These are phyloP conservation scores for Actenoides lindsayi DNA, from an alignment of 2,113 vertebrate species.

Conservation along the genomic window DNA sequence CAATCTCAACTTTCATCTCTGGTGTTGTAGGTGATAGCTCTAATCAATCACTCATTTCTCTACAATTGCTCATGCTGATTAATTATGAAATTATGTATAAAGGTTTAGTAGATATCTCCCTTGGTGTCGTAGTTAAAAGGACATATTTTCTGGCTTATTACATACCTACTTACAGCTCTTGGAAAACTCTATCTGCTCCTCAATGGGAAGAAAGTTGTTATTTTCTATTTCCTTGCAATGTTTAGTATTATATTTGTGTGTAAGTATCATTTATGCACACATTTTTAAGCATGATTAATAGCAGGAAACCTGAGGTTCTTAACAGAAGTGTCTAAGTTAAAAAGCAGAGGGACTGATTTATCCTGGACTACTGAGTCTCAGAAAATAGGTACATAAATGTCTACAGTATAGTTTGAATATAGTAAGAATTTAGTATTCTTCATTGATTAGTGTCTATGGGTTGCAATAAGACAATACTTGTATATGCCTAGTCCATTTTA, in stretches of 20 bases:
- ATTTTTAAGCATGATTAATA: not conserved
- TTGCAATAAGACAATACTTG: not conserved
- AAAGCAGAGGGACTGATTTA: not conserved
- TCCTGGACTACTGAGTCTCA: not conserved
- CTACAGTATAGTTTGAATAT: not conserved
- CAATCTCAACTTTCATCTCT: not conserved
- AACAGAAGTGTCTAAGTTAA: not conserved
- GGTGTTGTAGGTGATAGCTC: fast-evolving
- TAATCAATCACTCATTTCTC: not conserved
- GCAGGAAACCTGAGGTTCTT: not conserved
- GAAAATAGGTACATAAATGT: not conserved
- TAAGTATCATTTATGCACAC: not conserved
- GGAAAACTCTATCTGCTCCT: not conserved
- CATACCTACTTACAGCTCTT: not conserved
- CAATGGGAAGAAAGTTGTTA: not conserved
- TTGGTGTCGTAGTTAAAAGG: not conserved
- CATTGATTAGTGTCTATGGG: not conserved
- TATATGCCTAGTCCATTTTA: not conserved
- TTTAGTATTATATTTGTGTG: not conserved
- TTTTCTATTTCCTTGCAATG: not conserved
- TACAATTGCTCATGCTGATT: not conserved
- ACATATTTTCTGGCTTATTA: not conserved
- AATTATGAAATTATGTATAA: not conserved
- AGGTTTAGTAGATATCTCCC: not conserved
- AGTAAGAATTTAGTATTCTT: not conserved